Percentiles rank a stretch among this genome's conserved stretches.
Evolutionary conservation across 2,797 vertebrate genomes (phyloP).

Genomic region (Tragopan temminckii): DNA sequence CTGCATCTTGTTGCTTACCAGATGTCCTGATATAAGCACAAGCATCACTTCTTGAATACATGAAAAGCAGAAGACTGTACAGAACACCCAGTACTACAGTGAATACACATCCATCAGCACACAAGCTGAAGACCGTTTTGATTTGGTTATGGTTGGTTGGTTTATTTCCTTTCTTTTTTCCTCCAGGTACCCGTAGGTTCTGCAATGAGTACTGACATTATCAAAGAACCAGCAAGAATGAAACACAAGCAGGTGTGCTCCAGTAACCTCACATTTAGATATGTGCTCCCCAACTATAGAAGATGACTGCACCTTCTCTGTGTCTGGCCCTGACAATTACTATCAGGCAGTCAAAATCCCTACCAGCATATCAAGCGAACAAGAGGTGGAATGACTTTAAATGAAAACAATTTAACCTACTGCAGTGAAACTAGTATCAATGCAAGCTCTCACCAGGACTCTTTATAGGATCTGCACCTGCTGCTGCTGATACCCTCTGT

Average conservation of each 20-base stretch:
- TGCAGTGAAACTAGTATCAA: neutral
- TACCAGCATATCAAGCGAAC: neutral
- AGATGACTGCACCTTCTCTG: neutral
- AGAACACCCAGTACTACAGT: neutral
- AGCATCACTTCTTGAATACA: fast-evolving
- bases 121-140: neutral
- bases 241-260: fast-evolving
- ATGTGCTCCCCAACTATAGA: neutral
- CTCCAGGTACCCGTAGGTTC: neutral
- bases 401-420: neutral
- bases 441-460: conserved; percentile 85
- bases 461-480: conserved; percentile 56
- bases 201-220: neutral
- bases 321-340: neutral
- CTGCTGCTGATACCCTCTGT: conserved; percentile 69
- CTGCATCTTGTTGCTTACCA: neutral
- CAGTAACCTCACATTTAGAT: neutral
- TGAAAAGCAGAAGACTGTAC: neutral
- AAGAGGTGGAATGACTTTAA: neutral
- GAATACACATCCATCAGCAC: neutral
- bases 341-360: neutral
- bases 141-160: neutral
- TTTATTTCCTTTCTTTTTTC: neutral
- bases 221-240: neutral
- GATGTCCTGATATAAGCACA: neutral